A percentile compares a stretch with the other conserved stretches of the same genome.
Conservation (phyloP, 2,797 vertebrate genomes). For the Psittacula echo region DNA sequence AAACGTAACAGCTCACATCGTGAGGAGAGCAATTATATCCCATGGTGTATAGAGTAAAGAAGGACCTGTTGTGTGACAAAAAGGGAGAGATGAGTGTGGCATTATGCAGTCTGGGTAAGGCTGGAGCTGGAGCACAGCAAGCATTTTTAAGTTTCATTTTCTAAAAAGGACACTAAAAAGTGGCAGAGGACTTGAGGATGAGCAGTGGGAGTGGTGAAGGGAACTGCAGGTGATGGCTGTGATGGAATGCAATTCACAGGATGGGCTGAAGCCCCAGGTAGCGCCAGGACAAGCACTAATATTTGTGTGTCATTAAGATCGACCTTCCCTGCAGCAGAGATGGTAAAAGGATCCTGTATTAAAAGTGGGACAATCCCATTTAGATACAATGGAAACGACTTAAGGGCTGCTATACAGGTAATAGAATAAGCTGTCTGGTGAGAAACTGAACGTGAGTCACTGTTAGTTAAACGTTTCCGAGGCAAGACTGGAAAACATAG, state of each 20-base stretch:
- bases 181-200: background rate
- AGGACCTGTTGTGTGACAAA: background rate
- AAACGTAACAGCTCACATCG: background rate
- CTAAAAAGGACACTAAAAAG: background rate
- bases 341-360: background rate
- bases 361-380: background rate
- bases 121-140: background rate
- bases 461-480: background rate
- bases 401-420: background rate
- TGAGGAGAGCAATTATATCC: background rate
- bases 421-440: conserved; percentile 1
- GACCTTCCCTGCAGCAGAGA: background rate
- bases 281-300: fast-evolving
- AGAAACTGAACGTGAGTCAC: background rate
- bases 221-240: fast-evolving
- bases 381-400: background rate
- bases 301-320: background rate
- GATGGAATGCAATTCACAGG: background rate
- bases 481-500: background rate
- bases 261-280: background rate
- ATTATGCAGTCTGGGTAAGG: background rate
- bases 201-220: background rate
- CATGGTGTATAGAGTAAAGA: background rate
- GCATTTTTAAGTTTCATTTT: background rate
- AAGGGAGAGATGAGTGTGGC: background rate